Percentiles rank a stretch among this genome's conserved stretches.
phyloP scores from a whole-genome alignment of 2,888 invertebrate species.

The Carcina quercana region DNA sequence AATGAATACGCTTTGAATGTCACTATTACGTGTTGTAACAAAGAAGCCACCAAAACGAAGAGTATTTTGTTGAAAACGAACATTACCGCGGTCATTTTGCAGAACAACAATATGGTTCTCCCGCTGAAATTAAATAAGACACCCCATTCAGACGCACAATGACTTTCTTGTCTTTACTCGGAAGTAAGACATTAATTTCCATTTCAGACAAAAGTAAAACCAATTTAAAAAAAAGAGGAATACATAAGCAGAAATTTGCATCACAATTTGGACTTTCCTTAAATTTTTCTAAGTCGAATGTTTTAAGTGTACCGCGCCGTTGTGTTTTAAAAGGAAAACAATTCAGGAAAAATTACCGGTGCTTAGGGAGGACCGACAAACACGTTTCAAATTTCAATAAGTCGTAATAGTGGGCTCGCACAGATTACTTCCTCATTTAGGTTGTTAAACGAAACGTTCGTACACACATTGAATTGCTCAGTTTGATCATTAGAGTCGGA shows the following conservation, averaged over 20 bases:
- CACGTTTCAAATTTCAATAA: conserved; percentile 1
- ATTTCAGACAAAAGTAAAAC: conserved; percentile 52
- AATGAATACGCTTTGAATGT: not conserved
- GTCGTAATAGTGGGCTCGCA: not conserved
- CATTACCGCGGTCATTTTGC: too few relatives aligned
- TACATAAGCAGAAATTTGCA: conserved; percentile 55
- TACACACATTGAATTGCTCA: conserved; percentile 35
- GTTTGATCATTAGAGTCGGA: conserved; percentile 44
- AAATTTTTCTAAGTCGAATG: conserved; percentile 32
- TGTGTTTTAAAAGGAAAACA: conserved; percentile 8
- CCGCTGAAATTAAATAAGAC: conserved; percentile 40
- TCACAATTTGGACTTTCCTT: conserved; percentile 43
- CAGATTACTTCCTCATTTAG: conserved; percentile 4
- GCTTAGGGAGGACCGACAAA: not conserved
- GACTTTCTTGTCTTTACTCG: conserved; percentile 39
- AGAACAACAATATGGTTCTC: conserved; percentile 23
- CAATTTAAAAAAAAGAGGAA: conserved; percentile 50
- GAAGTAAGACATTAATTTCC: conserved; percentile 60
- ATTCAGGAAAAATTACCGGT: conserved; percentile 7
- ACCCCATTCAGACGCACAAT: conserved; percentile 41
- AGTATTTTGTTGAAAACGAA: too few relatives aligned
- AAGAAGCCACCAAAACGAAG: too few relatives aligned
- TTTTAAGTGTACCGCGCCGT: conserved; percentile 20
- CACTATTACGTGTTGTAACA: too few relatives aligned
- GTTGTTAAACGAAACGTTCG: conserved; percentile 13